These are phyloP conservation scores for Seladonia tumulorum DNA, from an alignment of 2,888 invertebrate genomes.

Conservation along the genomic window DNA sequence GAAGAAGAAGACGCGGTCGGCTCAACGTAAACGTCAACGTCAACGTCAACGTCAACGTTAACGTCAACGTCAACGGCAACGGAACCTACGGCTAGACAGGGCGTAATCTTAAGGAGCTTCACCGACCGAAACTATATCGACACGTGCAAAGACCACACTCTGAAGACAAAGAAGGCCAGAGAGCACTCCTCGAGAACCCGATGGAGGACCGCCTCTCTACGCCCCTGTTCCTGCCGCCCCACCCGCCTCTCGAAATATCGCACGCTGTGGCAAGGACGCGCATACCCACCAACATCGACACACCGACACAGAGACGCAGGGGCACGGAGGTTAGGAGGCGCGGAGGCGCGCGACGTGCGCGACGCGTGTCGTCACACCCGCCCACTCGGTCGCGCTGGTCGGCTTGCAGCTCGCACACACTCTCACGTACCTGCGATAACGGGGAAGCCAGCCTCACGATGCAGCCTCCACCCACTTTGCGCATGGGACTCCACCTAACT, in stretches of 20 bases:
- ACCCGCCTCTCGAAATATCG: conserved; percentile 85
- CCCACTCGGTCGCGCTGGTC: conserved; percentile 85
- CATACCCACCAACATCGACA: conserved; percentile 75
- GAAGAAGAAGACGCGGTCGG: neutral
- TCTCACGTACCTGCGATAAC: conserved; percentile 66
- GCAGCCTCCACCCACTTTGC: conserved; percentile 83
- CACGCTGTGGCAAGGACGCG: conserved; percentile 86
- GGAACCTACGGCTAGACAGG: neutral
- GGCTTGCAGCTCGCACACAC: conserved; percentile 60
- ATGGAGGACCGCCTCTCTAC: conserved; percentile 79
- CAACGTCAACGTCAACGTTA: neutral
- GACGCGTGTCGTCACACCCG: conserved; percentile 80
- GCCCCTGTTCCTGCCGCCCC: conserved; percentile 80
- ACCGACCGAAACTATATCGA: conserved; percentile 41
- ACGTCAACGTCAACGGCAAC: neutral
- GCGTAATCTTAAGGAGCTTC: conserved; percentile 17
- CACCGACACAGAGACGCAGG: conserved; percentile 58
- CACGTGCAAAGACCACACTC: conserved; percentile 56
- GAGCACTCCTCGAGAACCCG: conserved; percentile 77
- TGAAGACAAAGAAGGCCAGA: conserved; percentile 67
- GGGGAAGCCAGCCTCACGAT: conserved; percentile 71
- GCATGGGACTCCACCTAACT: conserved; percentile 83
- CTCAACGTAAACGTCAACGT: neutral
- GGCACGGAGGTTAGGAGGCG: conserved; percentile 59
- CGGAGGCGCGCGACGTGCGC: conserved; percentile 19